phyloP scores from a whole-genome alignment of 2,113 vertebrate species.

The Tupaia chinensis region DNA sequence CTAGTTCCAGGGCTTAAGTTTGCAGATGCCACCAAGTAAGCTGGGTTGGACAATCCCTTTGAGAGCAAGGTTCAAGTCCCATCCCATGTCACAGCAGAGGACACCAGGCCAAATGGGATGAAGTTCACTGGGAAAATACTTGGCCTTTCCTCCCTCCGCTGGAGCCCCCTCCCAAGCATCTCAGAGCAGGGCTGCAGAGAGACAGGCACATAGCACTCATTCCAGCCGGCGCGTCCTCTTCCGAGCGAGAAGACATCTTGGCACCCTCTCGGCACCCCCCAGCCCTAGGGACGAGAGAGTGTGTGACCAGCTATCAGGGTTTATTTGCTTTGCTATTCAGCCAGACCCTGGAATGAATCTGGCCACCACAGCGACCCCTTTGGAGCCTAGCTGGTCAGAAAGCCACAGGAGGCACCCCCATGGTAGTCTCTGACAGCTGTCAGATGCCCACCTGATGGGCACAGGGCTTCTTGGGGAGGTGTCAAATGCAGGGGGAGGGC shows the following conservation, averaged over 20 bases:
- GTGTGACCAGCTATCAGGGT: neutral
- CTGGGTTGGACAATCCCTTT: neutral
- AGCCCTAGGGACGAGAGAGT: neutral
- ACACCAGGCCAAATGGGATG: neutral
- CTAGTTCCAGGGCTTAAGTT: neutral
- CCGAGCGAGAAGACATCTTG: neutral
- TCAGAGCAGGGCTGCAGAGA: neutral
- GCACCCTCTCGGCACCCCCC: neutral
- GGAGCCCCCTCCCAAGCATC: neutral
- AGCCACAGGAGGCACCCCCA: neutral
- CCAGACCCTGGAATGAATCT: conserved; percentile 37
- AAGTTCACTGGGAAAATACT: neutral
- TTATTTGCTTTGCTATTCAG: conserved; percentile 46
- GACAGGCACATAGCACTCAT: neutral
- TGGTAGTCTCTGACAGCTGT: neutral
- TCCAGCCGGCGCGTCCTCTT: neutral
- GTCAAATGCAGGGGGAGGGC: neutral
- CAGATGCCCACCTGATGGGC: neutral
- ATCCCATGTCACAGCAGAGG: neutral
- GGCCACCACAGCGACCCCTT: neutral
- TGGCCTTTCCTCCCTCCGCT: fast-evolving
- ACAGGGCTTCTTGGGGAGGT: neutral
- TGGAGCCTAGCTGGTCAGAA: neutral
- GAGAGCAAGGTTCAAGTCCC: neutral
- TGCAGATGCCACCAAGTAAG: neutral